Base-by-base conservation (phyloP, 2,888 invertebrate genomes). In the Lochmaea capreae region DNA sequence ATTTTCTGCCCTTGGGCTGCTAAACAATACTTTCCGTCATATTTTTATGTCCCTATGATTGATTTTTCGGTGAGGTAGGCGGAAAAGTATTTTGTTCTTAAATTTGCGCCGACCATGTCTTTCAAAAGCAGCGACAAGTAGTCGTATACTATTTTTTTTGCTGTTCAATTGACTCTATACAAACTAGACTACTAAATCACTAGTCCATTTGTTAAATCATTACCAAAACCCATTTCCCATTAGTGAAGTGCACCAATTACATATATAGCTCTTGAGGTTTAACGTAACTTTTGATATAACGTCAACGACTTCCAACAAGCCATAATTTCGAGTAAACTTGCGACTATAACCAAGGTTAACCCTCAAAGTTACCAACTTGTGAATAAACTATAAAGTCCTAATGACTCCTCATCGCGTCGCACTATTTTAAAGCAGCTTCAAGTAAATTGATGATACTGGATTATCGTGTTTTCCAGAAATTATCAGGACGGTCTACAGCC, bases 391-490 rank as follows among this genome's bases (percentile, higher is more conserved):
- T 68, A 68, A 68, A 68, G 61, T 68, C 52, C 61, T 68, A 68
- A 68, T 68, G 68, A 67, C 46, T 52, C 33, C 33, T 62, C 61
- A 68, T 62, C 49, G 68, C 52, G 68, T 61, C 68, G 33, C 33
- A 62, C 61, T 68, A 61, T 68, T 68, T 68, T 62, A 68, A 61
- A 62, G 52, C 33, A 66, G 16, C 16, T 66, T 65, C 26, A 26
- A 67, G 57, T 26, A 54, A 67, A 67, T 67, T 67, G 72, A 63
- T 62, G 72, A 62, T 67, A 49, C 65, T 18, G 52, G 67, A 63
- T 54, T 58, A 67, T 70, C 65, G 74, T 75, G 74, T 76, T 76
- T 76, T 71, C 71, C 58, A 54, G 71, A 54, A 71, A 65, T 71
- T 71, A 71, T 71, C 58, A 33, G 16, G 58, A 57, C 58, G 58